Percentiles rank a stretch among this genome's conserved stretches.
Conservation (phyloP, 2,888 invertebrate species). For the Capitulum mitella region DNA sequence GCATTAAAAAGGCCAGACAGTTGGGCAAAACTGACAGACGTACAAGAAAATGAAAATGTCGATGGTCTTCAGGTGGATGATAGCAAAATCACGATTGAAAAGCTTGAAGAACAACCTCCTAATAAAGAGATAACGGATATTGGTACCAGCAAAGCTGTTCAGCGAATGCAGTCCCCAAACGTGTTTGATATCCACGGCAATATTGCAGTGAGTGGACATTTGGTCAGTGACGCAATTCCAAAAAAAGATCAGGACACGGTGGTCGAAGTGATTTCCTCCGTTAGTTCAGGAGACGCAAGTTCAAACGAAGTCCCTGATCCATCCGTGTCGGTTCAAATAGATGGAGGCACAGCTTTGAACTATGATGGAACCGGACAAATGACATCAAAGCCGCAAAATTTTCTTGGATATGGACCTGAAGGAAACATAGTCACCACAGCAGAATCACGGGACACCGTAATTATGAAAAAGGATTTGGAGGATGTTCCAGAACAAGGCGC, state of each 20-base stretch:
- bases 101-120: background rate
- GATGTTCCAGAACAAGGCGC: background rate
- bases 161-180: background rate
- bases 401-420: background rate
- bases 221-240: background rate
- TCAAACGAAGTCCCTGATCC: background rate
- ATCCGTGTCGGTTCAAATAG: background rate
- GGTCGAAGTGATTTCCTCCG: background rate
- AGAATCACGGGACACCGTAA: background rate
- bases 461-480: background rate
- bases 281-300: background rate
- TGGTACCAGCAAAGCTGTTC: background rate
- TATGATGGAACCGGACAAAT: background rate
- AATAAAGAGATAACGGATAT: background rate
- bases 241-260: background rate
- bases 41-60: background rate
- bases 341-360: background rate
- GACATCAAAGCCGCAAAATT: background rate
- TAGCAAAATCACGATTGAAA: background rate
- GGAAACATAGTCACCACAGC: background rate
- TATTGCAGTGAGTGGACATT: background rate
- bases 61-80: background rate
- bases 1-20: background rate
- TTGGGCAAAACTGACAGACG: background rate
- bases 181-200: background rate